Percentiles rank a stretch among this genome's conserved stretches.
Conservation (phyloP, 2,797 vertebrate genomes). For the Lophotriccus pileatus region DNA sequence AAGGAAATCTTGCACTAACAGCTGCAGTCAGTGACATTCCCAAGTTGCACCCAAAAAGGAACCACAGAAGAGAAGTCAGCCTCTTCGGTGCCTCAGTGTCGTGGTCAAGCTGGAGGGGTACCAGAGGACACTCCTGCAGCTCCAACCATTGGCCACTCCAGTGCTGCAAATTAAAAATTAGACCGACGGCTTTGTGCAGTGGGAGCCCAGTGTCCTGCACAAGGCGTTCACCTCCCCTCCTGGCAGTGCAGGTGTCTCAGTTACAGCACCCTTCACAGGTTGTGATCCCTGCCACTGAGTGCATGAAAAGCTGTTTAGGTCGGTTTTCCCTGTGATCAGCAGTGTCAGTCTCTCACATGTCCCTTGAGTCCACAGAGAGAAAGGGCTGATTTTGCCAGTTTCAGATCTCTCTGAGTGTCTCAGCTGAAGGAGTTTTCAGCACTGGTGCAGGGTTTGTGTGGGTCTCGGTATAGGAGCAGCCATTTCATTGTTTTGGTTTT, state of each 20-base stretch:
- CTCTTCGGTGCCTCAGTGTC: neutral
- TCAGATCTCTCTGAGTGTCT: neutral
- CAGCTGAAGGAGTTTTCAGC: neutral
- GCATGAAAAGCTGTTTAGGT: neutral
- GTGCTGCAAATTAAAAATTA: neutral
- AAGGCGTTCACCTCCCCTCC: neutral
- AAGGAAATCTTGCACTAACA: neutral
- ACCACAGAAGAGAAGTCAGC: neutral
- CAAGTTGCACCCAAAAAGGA: neutral
- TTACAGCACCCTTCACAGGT: neutral
- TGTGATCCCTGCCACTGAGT: neutral
- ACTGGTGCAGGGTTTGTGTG: neutral
- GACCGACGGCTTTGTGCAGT: neutral
- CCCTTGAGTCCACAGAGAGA: neutral
- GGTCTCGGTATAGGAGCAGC: neutral
- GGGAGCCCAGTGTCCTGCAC: rapidly evolving
- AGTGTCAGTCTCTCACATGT: neutral
- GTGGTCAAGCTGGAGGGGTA: neutral
- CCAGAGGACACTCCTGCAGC: too few relatives aligned
- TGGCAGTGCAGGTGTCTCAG: neutral
- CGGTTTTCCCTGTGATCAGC: neutral
- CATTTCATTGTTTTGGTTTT: neutral
- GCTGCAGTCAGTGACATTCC: neutral
- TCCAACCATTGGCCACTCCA: neutral
- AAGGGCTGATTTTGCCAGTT: neutral